These are phyloP conservation scores for Ciconia boyciana DNA, from an alignment of 2,113 vertebrate species.

Conservation along the genomic window DNA sequence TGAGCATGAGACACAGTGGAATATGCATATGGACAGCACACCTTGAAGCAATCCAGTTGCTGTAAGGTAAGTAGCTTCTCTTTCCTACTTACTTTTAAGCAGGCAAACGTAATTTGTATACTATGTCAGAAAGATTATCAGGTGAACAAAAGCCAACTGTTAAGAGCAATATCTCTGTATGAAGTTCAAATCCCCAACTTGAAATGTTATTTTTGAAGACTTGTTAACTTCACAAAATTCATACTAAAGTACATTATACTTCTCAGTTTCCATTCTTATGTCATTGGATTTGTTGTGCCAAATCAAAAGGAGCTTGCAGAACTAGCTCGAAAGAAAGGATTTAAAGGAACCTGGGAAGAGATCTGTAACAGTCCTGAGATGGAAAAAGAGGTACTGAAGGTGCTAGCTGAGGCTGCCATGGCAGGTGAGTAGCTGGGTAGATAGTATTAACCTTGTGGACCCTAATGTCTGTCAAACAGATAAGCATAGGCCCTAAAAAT, in stretches of 20 bases:
- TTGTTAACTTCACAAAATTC: neutral
- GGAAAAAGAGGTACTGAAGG: slow-evolving; percentile 88
- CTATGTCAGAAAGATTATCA: neutral
- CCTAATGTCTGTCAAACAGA: neutral
- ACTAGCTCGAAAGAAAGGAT: slow-evolving; percentile 81
- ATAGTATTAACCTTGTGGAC: neutral
- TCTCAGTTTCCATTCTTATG: slow-evolving; percentile 90
- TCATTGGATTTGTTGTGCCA: slow-evolving; percentile 95
- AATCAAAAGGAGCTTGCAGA: slow-evolving; percentile 90
- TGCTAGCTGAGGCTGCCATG: slow-evolving; percentile 83
- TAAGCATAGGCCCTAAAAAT: neutral
- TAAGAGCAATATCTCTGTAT: slow-evolving; percentile 14
- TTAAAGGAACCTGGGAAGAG: slow-evolving; percentile 84
- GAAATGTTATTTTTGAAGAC: neutral
- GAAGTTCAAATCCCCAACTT: neutral
- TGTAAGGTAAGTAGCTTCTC: slow-evolving; percentile 58
- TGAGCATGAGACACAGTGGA: slow-evolving; percentile 43
- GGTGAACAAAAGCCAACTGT: slow-evolving; percentile 39
- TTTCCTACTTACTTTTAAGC: slow-evolving; percentile 5
- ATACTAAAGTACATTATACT: slow-evolving; percentile 26
- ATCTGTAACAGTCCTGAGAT: slow-evolving; percentile 85
- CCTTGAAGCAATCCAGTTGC: slow-evolving; percentile 39
- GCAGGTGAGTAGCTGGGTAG: slow-evolving; percentile 74
- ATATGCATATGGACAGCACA: slow-evolving; percentile 62
- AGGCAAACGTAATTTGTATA: neutral